A percentile compares a stretch with the other conserved stretches of the same genome.
Evolutionary conservation across 2,113 vertebrate species (phyloP).

Genomic region (Ia io): DNA sequence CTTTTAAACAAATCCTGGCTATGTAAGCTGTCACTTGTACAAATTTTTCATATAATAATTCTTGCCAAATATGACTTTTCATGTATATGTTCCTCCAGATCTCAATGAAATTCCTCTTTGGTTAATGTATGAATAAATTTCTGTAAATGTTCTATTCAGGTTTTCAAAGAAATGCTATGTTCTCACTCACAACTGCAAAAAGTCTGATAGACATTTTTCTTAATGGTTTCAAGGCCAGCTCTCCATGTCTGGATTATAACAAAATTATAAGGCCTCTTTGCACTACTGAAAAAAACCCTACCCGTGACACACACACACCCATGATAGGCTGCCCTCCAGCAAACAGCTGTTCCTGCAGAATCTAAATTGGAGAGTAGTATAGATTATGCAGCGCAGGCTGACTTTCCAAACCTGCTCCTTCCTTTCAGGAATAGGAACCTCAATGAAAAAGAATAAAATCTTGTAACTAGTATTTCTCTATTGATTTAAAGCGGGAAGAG

Average conservation of each 20-base stretch:
- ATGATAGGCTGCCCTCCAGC: background rate
- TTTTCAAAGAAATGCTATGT: constrained; percentile 71
- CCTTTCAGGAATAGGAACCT: constrained; percentile 47
- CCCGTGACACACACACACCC: constrained; percentile 20
- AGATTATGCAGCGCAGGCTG: constrained; percentile 10
- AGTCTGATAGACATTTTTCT: constrained; percentile 54
- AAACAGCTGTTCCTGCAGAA: constrained; percentile 43
- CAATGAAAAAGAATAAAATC: constrained; percentile 12
- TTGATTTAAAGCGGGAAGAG: constrained; percentile 58
- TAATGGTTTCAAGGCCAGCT: constrained; percentile 9
- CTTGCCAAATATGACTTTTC: constrained; percentile 65
- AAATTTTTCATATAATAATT: constrained; percentile 40
- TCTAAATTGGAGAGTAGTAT: background rate
- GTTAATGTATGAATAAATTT: constrained; percentile 79
- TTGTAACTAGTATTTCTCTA: constrained; percentile 22
- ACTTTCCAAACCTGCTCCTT: constrained; percentile 20
- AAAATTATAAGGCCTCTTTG: constrained; percentile 58
- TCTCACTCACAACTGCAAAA: constrained; percentile 47
- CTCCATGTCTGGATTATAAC: constrained; percentile 33
- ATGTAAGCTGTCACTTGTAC: constrained; percentile 63
- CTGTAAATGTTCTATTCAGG: constrained; percentile 73
- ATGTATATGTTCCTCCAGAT: constrained; percentile 72
- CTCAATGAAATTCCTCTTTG: constrained; percentile 60
- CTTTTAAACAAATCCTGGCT: constrained; percentile 41
- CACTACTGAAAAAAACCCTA: constrained; percentile 64